Evolutionary conservation across 2,888 invertebrate species (phyloP), one percentile per base, ranked within the genome.

Genomic region (Hyppa rectilinea): DNA sequence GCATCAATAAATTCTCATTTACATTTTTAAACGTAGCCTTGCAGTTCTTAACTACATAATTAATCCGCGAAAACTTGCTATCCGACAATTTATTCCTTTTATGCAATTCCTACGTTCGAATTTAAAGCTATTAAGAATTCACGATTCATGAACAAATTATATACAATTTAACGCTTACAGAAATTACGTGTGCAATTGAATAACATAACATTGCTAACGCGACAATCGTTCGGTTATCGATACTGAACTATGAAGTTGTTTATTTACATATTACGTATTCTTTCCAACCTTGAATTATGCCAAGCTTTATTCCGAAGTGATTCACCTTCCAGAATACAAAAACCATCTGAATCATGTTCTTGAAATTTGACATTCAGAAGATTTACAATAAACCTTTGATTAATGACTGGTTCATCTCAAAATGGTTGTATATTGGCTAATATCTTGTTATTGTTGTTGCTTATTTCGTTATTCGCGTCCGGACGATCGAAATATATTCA

Each of bases 321-420:
- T 81, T 83, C 80, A 85, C 79, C 71, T 78, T 75, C 56, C 67
- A 60, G 45, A 75, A 31, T 71, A 59, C 45, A 70, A 73, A 73
- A 70, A 56, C 40, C 40, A 50, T 81, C 64, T 84, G 81, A 86
- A 82, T 87, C 83, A 83, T 85, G 83, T 80, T 83, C 85, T 85
- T 85, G 83, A 86, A 87, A 80, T 84, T 85, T 83, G 81, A 88
- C 89, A 76, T 84, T 81, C 87, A 87, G 86, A 85, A 83, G 85
- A 83, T 87, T 87, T 86, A 85, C 84, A 87, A 86, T 88, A 85
- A 83, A 81, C 79, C 83, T 86, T 81, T 91, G 89, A 92, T 91
- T 90, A 90, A 92, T 91, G 89, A 87, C 81, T 80, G 74, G 65
- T 80, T 83, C 82, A 85, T 87, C 89, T 85, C 86, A 85, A 86